phyloP scores from a whole-genome alignment of 2,888 invertebrate genomes.

The Synergus itoensis region DNA sequence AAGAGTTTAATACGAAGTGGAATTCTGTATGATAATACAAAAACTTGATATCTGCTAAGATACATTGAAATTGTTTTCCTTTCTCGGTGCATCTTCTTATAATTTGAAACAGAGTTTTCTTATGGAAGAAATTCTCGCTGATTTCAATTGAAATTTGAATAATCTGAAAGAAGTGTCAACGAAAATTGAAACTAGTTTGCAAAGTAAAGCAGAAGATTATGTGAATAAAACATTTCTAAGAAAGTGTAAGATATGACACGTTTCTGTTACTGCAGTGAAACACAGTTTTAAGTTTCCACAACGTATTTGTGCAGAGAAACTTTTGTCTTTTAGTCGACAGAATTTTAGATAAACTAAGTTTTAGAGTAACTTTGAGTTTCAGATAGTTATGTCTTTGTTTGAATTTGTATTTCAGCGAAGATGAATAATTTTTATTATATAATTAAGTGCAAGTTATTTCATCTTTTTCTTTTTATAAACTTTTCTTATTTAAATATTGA shows the following conservation, averaged over 20 bases:
- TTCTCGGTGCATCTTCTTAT: neutral
- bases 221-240: conserved; percentile 6
- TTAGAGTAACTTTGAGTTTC: conserved; percentile 14
- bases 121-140: neutral
- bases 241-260: neutral
- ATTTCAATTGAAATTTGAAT: neutral
- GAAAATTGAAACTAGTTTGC: neutral
- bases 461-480: too few relatives aligned
- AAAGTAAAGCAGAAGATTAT: conserved; percentile 12
- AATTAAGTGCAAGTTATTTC: too few relatives aligned
- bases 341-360: conserved; percentile 24
- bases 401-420: neutral
- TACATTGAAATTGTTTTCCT: neutral
- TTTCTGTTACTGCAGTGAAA: neutral
- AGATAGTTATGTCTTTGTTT: conserved; percentile 4
- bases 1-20: too few relatives aligned
- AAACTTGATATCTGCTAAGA: neutral
- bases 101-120: neutral
- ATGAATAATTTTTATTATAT: neutral
- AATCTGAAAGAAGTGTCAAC: neutral
- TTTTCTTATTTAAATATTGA: too few relatives aligned
- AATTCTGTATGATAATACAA: neutral
- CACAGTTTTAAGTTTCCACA: conserved; percentile 13
- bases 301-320: conserved; percentile 12
- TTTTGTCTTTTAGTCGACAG: conserved; percentile 4